Percentiles rank a stretch among this genome's conserved stretches.
Evolutionary conservation across 2,888 invertebrate species (phyloP).

Genomic region (Venusia cambrica): DNA sequence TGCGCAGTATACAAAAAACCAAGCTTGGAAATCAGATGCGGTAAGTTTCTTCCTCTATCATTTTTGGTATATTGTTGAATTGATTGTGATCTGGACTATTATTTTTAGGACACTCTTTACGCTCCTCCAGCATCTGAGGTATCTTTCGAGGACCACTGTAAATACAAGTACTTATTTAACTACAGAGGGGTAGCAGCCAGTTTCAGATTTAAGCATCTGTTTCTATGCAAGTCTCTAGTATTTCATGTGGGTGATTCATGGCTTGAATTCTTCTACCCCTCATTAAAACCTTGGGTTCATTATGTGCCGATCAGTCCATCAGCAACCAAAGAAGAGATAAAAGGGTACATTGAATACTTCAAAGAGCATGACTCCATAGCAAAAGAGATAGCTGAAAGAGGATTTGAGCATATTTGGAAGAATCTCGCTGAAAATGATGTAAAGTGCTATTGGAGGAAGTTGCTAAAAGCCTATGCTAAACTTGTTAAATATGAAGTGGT

Average conservation of each 20-base stretch:
- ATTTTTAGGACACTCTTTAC: slow-evolving; percentile 90
- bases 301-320: slow-evolving; percentile 90
- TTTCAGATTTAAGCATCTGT: slow-evolving; percentile 97
- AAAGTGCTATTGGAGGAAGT: slow-evolving; percentile 91
- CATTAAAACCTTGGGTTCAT: slow-evolving; percentile 96
- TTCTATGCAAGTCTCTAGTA: slow-evolving; percentile 94
- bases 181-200: slow-evolving; percentile 98
- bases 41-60: slow-evolving; percentile 60
- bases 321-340: slow-evolving; percentile 85
- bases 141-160: slow-evolving; percentile 94
- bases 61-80: background rate
- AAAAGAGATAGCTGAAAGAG: slow-evolving; percentile 89
- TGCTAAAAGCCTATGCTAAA: slow-evolving; percentile 87
- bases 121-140: slow-evolving; percentile 92
- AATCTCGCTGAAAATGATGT: slow-evolving; percentile 91
- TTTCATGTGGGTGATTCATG: slow-evolving; percentile 97
- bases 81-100: slow-evolving; percentile 1
- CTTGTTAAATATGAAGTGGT: slow-evolving; percentile 85
- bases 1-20: slow-evolving; percentile 98
- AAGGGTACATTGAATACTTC: slow-evolving; percentile 87
- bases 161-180: slow-evolving; percentile 96
- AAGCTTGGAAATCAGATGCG: slow-evolving; percentile 97
- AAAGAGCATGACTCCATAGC: slow-evolving; percentile 87
- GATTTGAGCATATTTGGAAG: slow-evolving; percentile 91
- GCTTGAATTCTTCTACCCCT: slow-evolving; percentile 96